phyloP scores from a whole-genome alignment of 2,797 vertebrate genomes.

The Channallabes apus region DNA sequence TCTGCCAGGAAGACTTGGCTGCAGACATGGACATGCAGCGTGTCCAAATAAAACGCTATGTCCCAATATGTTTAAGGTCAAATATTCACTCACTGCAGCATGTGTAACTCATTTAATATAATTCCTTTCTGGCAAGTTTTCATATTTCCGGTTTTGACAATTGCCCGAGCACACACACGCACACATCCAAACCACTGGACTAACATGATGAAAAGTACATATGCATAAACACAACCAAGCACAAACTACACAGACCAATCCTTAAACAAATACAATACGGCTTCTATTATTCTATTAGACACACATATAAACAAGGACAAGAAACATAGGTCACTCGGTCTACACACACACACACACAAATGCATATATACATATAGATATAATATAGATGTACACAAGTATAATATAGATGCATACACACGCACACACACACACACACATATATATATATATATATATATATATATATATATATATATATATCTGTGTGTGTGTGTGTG shows the following conservation, averaged over 20 bases:
- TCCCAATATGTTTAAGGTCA: background rate
- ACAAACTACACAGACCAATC: background rate
- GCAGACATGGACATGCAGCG: background rate
- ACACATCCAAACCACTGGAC: background rate
- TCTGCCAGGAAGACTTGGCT: constrained; percentile 20
- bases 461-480: too few species aligned
- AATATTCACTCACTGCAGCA: constrained; percentile 4
- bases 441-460: too few species aligned
- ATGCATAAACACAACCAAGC: background rate
- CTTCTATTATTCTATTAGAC: background rate
- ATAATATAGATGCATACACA: background rate
- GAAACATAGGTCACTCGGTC: background rate
- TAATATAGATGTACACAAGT: too few species aligned
- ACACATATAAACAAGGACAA: background rate
- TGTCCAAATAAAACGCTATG: background rate
- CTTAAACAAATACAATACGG: background rate
- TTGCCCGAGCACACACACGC: too few species aligned
- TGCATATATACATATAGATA: background rate
- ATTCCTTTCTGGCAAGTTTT: background rate
- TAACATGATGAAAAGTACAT: background rate
- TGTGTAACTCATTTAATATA: background rate
- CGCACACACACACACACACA: background rate
- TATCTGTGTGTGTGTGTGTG: too few species aligned
- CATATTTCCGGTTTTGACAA: background rate
- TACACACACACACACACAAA: background rate